These are phyloP conservation scores for Xestia c-nigrum DNA, from an alignment of 2,888 invertebrate genomes.

Conservation along the genomic window DNA sequence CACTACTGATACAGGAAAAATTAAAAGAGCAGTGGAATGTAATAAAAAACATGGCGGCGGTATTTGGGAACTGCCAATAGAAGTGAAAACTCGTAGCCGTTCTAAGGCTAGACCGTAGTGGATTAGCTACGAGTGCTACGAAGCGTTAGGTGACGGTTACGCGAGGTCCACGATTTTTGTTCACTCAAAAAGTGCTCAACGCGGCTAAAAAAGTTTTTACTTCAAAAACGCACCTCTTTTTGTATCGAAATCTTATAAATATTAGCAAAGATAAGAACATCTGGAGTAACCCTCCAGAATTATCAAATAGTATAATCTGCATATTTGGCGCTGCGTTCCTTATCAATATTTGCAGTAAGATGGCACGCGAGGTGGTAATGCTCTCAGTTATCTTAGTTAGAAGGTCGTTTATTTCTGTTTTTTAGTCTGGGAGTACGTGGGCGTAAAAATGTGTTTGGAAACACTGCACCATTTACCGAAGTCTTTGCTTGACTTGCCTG, in stretches of 20 bases:
- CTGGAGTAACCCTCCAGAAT: neutral
- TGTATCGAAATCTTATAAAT: neutral
- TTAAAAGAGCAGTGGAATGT: no score
- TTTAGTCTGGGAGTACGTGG: neutral
- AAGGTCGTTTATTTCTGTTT: constrained; percentile 30
- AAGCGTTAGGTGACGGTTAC: no score
- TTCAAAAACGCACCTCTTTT: no score
- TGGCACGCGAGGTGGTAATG: constrained; percentile 26
- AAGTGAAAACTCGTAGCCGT: no score
- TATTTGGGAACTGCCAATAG: no score
- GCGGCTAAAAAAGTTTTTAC: no score
- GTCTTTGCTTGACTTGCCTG: neutral
- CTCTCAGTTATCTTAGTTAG: constrained; percentile 16
- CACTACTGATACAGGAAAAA: no score
- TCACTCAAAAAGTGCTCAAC: no score
- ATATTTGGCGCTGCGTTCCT: constrained; percentile 36
- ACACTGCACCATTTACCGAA: neutral
- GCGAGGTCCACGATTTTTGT: no score
- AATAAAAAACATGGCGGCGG: no score
- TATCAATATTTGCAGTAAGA: constrained; percentile 38
- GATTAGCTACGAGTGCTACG: no score
- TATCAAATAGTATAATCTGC: constrained; percentile 36
- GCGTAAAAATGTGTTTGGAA: neutral
- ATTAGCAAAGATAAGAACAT: constrained; percentile 12
- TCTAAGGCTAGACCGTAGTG: no score